Evolutionary conservation across 1,140 invertebrate species (phyloP).

Genomic region (Monochamus saltuarius): DNA sequence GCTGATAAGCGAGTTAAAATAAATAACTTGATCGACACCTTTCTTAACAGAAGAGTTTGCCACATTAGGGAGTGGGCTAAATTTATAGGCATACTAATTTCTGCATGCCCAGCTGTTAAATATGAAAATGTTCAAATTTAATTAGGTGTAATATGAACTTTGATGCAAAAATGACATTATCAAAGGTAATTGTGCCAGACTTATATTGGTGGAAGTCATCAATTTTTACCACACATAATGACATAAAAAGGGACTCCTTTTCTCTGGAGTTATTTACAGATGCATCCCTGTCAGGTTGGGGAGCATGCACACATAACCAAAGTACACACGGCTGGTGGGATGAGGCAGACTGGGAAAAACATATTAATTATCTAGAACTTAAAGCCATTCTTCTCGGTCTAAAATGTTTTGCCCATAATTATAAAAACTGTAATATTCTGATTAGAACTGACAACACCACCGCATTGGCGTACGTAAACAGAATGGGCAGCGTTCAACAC

Average conservation of each 20-base stretch:
- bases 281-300: conserved; percentile 14
- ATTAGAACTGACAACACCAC: background rate
- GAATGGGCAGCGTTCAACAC: background rate
- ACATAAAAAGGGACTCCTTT: background rate
- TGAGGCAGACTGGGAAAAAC: background rate
- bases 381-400: conserved; percentile 14
- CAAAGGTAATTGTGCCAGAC: conserved; percentile 2
- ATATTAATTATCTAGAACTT: conserved; percentile 26
- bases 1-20: conserved; percentile 14
- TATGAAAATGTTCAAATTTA: conserved; percentile 30
- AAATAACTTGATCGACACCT: background rate
- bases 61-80: conserved; percentile 22
- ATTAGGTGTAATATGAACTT: conserved; percentile 3
- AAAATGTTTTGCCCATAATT: conserved; percentile 12
- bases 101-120: conserved; percentile 21
- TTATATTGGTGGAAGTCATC: conserved; percentile 14
- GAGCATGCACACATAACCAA: conserved; percentile 1
- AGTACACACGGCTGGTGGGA: conserved; percentile 13
- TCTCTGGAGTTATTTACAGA: conserved; percentile 14
- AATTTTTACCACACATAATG: background rate
- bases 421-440: too few species aligned
- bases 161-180: conserved; percentile 9
- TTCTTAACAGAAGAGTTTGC: background rate
- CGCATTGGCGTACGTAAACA: background rate
- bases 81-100: conserved; percentile 20